Evolutionary conservation across 2,113 vertebrate genomes (phyloP).

Genomic region (Chloropsis hardwickii): DNA sequence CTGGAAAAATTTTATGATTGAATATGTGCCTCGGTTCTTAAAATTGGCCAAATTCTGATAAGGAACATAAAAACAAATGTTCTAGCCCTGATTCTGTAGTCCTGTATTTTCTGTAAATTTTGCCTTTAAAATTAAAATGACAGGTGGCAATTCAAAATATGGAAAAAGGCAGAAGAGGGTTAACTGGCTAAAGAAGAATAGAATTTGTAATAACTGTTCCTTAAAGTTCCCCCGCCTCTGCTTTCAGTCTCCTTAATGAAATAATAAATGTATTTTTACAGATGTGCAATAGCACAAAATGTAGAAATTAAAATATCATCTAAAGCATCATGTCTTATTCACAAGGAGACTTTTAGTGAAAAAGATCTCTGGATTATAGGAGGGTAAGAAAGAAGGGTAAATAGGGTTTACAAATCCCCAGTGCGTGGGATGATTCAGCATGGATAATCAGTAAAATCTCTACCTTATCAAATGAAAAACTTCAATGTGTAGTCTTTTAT

Average conservation of each 20-base stretch:
- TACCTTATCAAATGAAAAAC: background rate
- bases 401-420: background rate
- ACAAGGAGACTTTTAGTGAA: background rate
- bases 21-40: background rate
- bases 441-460: background rate
- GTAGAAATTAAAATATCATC: background rate
- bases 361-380: background rate
- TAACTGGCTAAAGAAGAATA: background rate
- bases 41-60: background rate
- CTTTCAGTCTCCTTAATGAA: background rate
- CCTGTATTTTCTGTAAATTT: background rate
- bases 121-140: background rate
- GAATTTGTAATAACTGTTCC: background rate
- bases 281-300: background rate
- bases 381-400: background rate
- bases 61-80: background rate
- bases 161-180: background rate
- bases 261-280: background rate
- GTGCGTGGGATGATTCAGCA: background rate
- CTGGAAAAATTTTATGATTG: background rate
- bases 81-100: background rate
- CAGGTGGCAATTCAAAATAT: background rate
- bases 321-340: background rate
- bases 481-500: background rate
- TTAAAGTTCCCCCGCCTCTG: background rate